A percentile compares a stretch with the other conserved stretches of the same genome.
phyloP scores from a whole-genome alignment of 1,140 invertebrate genomes.

The Achroia grisella region DNA sequence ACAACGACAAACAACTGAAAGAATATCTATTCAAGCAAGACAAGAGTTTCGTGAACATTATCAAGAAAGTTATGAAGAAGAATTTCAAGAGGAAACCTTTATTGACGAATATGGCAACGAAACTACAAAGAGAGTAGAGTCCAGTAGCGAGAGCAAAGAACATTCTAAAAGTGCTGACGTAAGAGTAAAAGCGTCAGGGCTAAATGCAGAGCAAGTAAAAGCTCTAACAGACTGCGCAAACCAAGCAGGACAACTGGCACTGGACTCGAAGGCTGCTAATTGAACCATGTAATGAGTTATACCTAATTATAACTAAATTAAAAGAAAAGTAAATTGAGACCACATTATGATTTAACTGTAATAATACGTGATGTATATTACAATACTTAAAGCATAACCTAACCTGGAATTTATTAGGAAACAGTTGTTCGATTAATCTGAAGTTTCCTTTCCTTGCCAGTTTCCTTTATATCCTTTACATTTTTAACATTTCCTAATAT shows the following conservation, averaged over 20 bases:
- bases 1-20: constrained; percentile 55
- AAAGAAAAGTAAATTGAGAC: neutral
- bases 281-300: constrained; percentile 47
- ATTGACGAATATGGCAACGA: constrained; percentile 64
- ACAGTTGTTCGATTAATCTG: too few relatives aligned
- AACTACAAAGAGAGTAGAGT: constrained; percentile 61
- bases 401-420: too few relatives aligned
- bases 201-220: constrained; percentile 64
- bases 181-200: constrained; percentile 63
- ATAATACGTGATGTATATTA: too few relatives aligned
- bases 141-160: constrained; percentile 65
- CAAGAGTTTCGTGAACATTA: constrained; percentile 68
- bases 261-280: constrained; percentile 61
- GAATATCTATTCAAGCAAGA: constrained; percentile 60
- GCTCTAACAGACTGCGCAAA: constrained; percentile 71
- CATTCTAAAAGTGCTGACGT: constrained; percentile 69
- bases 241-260: constrained; percentile 60
- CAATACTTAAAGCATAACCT: too few relatives aligned
- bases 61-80: constrained; percentile 66
- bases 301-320: neutral
- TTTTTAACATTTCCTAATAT: too few relatives aligned
- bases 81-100: constrained; percentile 67
- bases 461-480: too few relatives aligned
- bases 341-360: neutral
- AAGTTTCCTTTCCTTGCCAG: too few relatives aligned